Evolutionary conservation across 1,140 invertebrate genomes (phyloP), one percentile per base, ranked within the genome.

Genomic region (Diuraphis noxia): DNA sequence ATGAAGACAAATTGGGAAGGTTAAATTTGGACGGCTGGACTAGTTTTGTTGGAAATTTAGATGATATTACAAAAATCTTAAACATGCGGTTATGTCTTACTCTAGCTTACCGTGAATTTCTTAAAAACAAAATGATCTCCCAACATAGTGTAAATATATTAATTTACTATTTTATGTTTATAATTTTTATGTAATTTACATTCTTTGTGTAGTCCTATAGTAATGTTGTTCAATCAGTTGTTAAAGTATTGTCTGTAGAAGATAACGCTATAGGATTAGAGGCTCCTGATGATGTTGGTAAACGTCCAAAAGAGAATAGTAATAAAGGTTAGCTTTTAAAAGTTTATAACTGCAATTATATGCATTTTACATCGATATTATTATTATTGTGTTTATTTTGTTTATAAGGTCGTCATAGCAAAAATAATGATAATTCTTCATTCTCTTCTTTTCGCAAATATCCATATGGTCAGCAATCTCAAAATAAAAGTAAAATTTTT

Each of bases 261-360:
- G 97, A 98, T 93, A 95, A 96, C 92, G 95, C 95, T 34, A 94
- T 96, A 21, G 96, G 96, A 3, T 93, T 98, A 2, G 95, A 95
- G 92, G 96, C 97, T 93, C 97, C 97, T 1, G 93, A 95, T 81
- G 97, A 97, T 3, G 96, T 97, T 92, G 97, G 97, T 1, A 96
- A 97, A 93, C 94, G 96, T 92, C 97, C 97, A 4, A 91, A 77
- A 49, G 91, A 88, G 52, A 92, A 86, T 77, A 85, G n/a, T 81
- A 88, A 91, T 63, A 91, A 92, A 92, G 86, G 91, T 79, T 63
- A 81, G 13, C 5, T 56, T 56, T 25, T 38, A 52, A 17, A n/a
- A n/a, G 13, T 19, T 0, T 36, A 36, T 52, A n/a, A 38, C 9
- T 52, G 6, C 21, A 34, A 25, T 34, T 17, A 46, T 86, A 9